phyloP scores from a whole-genome alignment of 2,888 invertebrate genomes.

The Lochmaea capreae region DNA sequence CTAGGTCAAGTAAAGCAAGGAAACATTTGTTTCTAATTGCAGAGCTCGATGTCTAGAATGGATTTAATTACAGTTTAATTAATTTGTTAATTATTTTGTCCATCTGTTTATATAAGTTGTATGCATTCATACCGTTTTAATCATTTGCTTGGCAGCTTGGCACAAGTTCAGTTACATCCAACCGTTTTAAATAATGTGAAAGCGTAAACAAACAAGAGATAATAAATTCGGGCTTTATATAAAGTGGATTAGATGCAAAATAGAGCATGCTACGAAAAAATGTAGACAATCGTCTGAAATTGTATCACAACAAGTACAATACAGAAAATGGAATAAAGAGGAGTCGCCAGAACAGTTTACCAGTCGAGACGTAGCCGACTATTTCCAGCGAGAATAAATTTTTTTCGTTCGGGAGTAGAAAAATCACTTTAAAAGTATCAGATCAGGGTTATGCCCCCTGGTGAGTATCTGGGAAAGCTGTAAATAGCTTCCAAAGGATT shows the following conservation, averaged over 20 bases:
- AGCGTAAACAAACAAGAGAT: neutral
- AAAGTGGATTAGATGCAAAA: neutral
- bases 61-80: neutral
- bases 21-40: conserved; percentile 2
- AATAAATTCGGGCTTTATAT: neutral
- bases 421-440: too few relatives aligned
- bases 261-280: neutral
- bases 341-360: too few relatives aligned
- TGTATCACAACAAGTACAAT: too few relatives aligned
- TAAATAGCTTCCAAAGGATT: too few relatives aligned
- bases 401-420: too few relatives aligned
- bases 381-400: too few relatives aligned
- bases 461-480: too few relatives aligned
- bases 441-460: too few relatives aligned
- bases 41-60: neutral
- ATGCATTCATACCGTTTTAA: neutral
- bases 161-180: neutral
- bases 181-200: neutral
- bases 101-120: conserved; percentile 1
- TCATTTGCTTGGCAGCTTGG: neutral
- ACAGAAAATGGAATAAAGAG: too few relatives aligned
- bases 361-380: too few relatives aligned
- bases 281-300: too few relatives aligned
- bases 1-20: neutral
- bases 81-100: neutral